Base-by-base conservation (phyloP, 1,140 invertebrate species). In the Heliconius eleuchia region DNA sequence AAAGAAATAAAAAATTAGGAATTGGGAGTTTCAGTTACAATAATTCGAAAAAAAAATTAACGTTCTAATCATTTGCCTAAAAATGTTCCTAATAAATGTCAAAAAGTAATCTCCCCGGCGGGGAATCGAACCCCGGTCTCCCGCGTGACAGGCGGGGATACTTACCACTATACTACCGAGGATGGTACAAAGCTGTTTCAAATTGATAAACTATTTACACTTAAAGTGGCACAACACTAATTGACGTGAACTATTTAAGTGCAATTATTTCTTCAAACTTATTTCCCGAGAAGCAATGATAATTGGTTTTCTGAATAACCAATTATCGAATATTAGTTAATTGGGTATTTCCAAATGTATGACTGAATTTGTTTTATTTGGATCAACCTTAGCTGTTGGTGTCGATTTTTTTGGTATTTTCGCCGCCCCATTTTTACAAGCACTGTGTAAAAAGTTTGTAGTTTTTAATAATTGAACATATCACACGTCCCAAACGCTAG, bases 131-230 rank as follows among this genome's bases (percentile, higher is more conserved):
- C 80, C 82, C 82, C 84, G 84, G 82, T 87, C 85, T 84, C 84
- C 85, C 85, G 83, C 82, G 84, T 84, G 82, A 86, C 42, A 83
- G 85, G 85, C 85, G 85, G 84, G 85, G 85, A 85, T 86, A 86
- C 84, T 86, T 66, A 86, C 84, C 84, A 86, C 84, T 86, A 86
- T 66, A 66, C 60, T 27, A 66, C n/a, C n/a, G 55, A 57, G n/a
- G 27, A 66, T 66, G 23, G 60, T 27, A 11, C 23, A 9, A 30
- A 30, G 1, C 4, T 23, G 11, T 0, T 7, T 16, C 23, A 66
- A 66, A 23, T 66, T 66, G 8, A 11, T n/a, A 66, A 66, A 66
- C 23, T 27, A 27, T 30, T 27, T 16, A 27, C 27, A 30, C 60
- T 13, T 30, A 52, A 71, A 66, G 9, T 16, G 27, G 73, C 30